Evolutionary conservation across 1,140 invertebrate genomes (phyloP), one percentile per base, ranked within the genome.

Genomic region (Psilanteris sp.): DNA sequence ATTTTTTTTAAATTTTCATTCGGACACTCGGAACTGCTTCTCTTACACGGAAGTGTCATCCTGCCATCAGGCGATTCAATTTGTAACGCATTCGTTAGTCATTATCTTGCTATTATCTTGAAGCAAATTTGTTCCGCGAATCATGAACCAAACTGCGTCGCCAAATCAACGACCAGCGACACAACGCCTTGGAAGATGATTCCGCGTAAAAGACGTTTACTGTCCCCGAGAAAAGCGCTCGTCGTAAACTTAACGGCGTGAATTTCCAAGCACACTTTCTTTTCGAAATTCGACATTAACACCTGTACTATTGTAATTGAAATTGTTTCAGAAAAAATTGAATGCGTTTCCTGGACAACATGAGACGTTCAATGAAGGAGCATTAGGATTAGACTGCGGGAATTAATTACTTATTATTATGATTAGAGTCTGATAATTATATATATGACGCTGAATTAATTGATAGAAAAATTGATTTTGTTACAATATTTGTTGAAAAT

Each of bases 111-210:
- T 77, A 72, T 82, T 73, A 71, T 76, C 76, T 64, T 46, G 54
- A 57, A 54, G 77, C 77, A 59, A 77, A 83, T 84, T 78, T 37
- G 76, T 79, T 80, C 55, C 37, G 57, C 50, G 52, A 77, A 79
- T 74, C 77, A 57, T 61, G 68, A 71, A 64, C 46, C 48, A 66
- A 55, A 27, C 71, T 70, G 74, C 73, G 78, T 81, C 79, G 70
- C 74, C 80, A 68, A 82, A 81, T 83, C 39, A 43, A 18, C 24
- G 24, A 59, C 43, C 44, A 26, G 50, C 11, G 55, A 48, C 48
- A 44, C 55, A 50, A 4, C 48, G 29, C 27, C 15, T 36, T 8
- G 36, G 10, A 41, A 24, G 54, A 52, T 54, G 34, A 54, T 68
- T 46, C 24, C 27, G 37, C 55, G 37, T 31, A 37, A 46, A 52